These are phyloP conservation scores for Muntiacus muntjak DNA, from an alignment of 2,113 vertebrate genomes.

Conservation along the genomic window DNA sequence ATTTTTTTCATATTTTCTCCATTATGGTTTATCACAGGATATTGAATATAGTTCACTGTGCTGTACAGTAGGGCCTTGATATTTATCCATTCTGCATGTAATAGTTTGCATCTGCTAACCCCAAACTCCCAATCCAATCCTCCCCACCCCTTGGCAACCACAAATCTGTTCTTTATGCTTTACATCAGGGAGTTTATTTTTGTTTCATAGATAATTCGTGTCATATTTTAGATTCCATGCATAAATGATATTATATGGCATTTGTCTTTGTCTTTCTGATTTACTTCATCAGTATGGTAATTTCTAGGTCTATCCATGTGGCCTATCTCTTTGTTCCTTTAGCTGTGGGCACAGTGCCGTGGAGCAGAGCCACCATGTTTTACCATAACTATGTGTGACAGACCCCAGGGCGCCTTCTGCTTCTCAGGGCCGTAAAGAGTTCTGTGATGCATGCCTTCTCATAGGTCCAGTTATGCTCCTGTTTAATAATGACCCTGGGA, in stretches of 20 bases:
- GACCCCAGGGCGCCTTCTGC: background rate
- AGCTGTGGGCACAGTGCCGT: background rate
- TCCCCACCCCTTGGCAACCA: background rate
- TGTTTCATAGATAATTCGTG: background rate
- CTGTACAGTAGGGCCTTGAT: background rate
- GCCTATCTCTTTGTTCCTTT: background rate
- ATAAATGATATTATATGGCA: background rate
- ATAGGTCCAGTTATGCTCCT: background rate
- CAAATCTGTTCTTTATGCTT: background rate
- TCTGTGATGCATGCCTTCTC: background rate
- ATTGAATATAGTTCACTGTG: background rate
- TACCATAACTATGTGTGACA: rapidly evolving
- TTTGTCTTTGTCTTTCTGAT: background rate
- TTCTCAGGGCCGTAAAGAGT: background rate
- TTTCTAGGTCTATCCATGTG: background rate
- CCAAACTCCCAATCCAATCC: background rate
- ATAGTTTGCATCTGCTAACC: background rate
- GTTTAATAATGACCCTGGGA: background rate
- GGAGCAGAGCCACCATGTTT: background rate
- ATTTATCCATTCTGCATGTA: background rate
- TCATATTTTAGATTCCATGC: background rate
- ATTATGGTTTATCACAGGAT: background rate
- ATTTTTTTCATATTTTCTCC: background rate
- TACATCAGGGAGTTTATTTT: background rate
- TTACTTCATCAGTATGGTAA: background rate